Base-by-base conservation (phyloP, 2,888 invertebrate genomes). In the Lycophotia porphyrea region DNA sequence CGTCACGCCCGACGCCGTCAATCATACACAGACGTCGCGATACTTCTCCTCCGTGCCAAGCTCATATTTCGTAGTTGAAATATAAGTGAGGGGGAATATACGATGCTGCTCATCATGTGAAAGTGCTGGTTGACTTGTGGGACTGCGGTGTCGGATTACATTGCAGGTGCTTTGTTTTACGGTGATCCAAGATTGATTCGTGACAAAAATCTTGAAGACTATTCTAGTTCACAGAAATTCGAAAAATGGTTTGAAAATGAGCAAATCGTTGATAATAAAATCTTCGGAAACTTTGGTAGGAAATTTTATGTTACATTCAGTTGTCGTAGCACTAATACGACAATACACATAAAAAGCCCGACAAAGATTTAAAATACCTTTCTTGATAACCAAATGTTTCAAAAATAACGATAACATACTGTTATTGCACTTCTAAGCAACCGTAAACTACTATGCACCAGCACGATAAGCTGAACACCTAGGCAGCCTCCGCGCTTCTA, bases 351-450 rank as follows among this genome's bases (percentile, higher is more conserved):
- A n/a, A n/a, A 61, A 1, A 24, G 5, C 1, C 5, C 5, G 52
- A 1, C 18, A 36, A 61, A 55, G 5, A 75, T 55, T 42, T 18
- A 67, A 55, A 63, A 42, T 58, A 21, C 31, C 11, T 18, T 77
- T 36, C 36, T 31, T 65, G 58, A 27, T 42, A 71, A 70, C 36
- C n/a, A 49, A 63, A 27, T 55, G 7, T n/a, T 60, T 47, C 0
- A 31, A 70, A 76, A 61, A 24, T 60, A 68, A 82, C 27, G 39
- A 71, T 52, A 49, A 79, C 24, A 52, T 27, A 83, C 36, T 36
- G 70, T 73, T 83, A 83, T 70, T 83, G 63, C 77, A n/a, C 39
- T 68, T 44, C 31, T 36, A 55, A 67, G 66, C 36, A 58, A 39
- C 36, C 66, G 31, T 64, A 39, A 52, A 24, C n/a, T 67, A n/a